Percentiles rank a stretch among this genome's conserved stretches.
Conservation (phyloP, 2,888 invertebrate species). For the Coecobrya sp. region DNA sequence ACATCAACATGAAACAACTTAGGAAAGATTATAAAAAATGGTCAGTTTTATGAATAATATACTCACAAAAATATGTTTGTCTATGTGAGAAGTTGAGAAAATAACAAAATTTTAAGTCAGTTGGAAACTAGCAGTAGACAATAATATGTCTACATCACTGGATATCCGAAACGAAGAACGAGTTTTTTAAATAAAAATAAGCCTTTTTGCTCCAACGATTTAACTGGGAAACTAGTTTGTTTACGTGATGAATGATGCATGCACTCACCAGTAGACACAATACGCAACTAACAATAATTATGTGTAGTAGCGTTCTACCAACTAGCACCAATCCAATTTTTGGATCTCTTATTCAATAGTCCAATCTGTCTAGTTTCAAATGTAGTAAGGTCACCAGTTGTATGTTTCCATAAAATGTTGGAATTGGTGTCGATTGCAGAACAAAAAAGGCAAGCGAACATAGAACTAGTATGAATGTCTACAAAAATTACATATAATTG, state of each 20-base stretch:
- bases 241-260: slow-evolving; percentile 41
- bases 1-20: background rate
- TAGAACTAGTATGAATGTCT: background rate
- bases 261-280: slow-evolving; percentile 40
- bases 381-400: background rate
- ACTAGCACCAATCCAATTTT: slow-evolving; percentile 1
- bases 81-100: slow-evolving; percentile 26
- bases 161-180: slow-evolving; percentile 1
- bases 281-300: slow-evolving; percentile 47
- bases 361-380: background rate
- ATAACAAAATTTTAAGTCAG: slow-evolving; percentile 29
- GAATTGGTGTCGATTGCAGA: slow-evolving; percentile 33
- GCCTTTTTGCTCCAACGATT: slow-evolving; percentile 2
- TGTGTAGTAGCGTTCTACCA: background rate
- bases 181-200: slow-evolving; percentile 6
- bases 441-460: slow-evolving; percentile 25
- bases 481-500: slow-evolving; percentile 12
- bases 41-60: background rate
- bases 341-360: background rate
- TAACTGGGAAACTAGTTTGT: slow-evolving; percentile 64
- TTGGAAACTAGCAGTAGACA: background rate
- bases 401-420: slow-evolving; percentile 20
- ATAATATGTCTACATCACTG: background rate
- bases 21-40: background rate
- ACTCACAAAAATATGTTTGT: background rate